These are phyloP conservation scores for Theonella swinhoei DNA, from an alignment of 37 sponge, comb jelly and placozoan species.

Conservation along the genomic window DNA sequence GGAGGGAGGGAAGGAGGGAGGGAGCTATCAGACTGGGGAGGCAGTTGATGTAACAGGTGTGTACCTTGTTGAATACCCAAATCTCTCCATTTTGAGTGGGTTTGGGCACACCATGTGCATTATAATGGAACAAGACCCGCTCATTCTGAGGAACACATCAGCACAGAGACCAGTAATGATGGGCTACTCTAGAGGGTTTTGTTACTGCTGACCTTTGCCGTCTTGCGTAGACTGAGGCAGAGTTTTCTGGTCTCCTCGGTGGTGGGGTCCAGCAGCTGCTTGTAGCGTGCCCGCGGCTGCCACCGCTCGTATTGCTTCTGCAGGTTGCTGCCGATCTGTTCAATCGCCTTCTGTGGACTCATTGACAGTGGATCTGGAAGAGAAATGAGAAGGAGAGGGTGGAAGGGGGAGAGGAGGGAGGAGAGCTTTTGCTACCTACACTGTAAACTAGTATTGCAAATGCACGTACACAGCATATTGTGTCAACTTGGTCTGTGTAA, in stretches of 20 bases:
- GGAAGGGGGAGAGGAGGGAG: conserved; percentile 7
- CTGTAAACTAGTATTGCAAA: too few relatives aligned
- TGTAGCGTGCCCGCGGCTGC: conserved; percentile 94
- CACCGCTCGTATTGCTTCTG: conserved; percentile 95
- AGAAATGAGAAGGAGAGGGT: too few relatives aligned
- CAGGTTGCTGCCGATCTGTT: conserved; percentile 70
- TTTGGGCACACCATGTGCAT: conserved; percentile 97
- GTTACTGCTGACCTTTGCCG: conserved; percentile 82
- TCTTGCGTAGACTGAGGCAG: conserved; percentile 82
- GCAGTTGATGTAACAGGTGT: neutral
- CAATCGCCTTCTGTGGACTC: conserved; percentile 83
- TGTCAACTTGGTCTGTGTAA: too few relatives aligned
- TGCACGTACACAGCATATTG: too few relatives aligned
- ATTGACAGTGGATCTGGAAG: conserved; percentile 84
- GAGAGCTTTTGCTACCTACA: too few relatives aligned
- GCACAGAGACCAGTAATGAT: neutral
- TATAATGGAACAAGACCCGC: conserved; percentile 96
- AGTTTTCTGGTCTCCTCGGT: conserved; percentile 91
- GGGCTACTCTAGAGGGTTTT: neutral
- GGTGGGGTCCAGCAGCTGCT: conserved; percentile 93
- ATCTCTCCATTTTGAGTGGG: conserved; percentile 96
- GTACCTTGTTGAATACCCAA: conserved; percentile 99
- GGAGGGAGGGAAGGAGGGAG: neutral
- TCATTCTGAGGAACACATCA: conserved; percentile 64
- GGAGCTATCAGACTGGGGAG: neutral